Percentiles rank a stretch among this genome's conserved stretches.
These are phyloP conservation scores for Saiga tatarica DNA, from an alignment of 2,113 vertebrate species.

Conservation along the genomic window DNA sequence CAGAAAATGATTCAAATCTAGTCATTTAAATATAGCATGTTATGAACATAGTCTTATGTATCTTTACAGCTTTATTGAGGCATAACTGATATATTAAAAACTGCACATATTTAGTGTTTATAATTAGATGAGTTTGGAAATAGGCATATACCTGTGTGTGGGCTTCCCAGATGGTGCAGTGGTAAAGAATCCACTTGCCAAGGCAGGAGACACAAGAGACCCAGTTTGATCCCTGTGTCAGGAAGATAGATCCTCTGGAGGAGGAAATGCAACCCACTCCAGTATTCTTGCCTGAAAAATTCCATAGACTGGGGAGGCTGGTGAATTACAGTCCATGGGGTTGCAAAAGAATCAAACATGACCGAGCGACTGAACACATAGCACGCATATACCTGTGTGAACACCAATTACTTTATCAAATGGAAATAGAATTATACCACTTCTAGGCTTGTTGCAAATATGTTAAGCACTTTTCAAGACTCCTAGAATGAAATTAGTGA, in stretches of 20 bases:
- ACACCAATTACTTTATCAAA: background rate
- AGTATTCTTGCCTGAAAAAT: background rate
- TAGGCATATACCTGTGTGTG: background rate
- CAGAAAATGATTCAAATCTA: background rate
- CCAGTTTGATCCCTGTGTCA: accelerated
- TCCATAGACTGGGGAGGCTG: background rate
- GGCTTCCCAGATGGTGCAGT: background rate
- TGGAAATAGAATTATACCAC: background rate
- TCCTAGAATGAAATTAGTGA: background rate
- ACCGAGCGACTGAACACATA: accelerated
- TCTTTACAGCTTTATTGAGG: background rate
- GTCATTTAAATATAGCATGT: background rate
- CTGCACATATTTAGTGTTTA: background rate
- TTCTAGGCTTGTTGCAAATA: background rate
- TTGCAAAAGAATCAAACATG: background rate
- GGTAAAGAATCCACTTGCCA: background rate
- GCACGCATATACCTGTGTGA: background rate
- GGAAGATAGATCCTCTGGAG: background rate
- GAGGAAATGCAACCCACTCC: background rate
- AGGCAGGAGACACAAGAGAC: background rate
- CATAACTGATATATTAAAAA: background rate
- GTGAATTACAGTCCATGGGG: background rate
- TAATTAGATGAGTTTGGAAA: background rate
- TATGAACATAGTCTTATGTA: background rate
- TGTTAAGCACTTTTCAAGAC: background rate